These are phyloP conservation scores for Peromyscus aztecus DNA, from an alignment of 2,797 vertebrate genomes.

Conservation along the genomic window DNA sequence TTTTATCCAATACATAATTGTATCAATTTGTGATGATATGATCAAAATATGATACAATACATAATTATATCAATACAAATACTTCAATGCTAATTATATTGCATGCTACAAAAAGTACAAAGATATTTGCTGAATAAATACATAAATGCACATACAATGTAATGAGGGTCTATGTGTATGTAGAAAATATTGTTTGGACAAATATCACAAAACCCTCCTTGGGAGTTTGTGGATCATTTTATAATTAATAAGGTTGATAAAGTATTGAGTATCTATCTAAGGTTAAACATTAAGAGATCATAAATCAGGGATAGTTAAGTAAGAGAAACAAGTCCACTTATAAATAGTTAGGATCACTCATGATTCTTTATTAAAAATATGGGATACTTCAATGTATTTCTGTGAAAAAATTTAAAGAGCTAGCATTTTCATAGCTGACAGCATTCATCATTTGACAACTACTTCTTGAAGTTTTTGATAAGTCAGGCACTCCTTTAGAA, in stretches of 20 bases:
- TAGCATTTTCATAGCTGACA: neutral
- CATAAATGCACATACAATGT: neutral
- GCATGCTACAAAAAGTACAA: neutral
- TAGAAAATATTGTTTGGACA: slow-evolving; percentile 12
- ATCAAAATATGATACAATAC: neutral
- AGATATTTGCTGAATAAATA: slow-evolving; percentile 38
- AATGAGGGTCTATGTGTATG: neutral
- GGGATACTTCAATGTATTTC: neutral
- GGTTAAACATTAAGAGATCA: neutral
- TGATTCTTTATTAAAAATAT: neutral
- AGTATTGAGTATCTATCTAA: neutral
- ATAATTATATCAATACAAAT: neutral
- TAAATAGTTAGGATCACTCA: neutral
- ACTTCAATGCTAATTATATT: neutral
- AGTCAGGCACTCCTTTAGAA: neutral
- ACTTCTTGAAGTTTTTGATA: neutral
- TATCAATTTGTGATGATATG: neutral
- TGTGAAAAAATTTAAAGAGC: neutral
- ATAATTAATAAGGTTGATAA: neutral
- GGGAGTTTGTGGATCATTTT: slow-evolving; percentile 24
- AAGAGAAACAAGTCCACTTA: neutral
- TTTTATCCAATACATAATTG: neutral
- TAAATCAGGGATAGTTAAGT: neutral
- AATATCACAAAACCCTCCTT: neutral
- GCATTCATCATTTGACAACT: neutral